Evolutionary conservation across 2,888 invertebrate genomes (phyloP), one percentile per base, ranked within the genome.

Genomic region (Alcis repandata): DNA sequence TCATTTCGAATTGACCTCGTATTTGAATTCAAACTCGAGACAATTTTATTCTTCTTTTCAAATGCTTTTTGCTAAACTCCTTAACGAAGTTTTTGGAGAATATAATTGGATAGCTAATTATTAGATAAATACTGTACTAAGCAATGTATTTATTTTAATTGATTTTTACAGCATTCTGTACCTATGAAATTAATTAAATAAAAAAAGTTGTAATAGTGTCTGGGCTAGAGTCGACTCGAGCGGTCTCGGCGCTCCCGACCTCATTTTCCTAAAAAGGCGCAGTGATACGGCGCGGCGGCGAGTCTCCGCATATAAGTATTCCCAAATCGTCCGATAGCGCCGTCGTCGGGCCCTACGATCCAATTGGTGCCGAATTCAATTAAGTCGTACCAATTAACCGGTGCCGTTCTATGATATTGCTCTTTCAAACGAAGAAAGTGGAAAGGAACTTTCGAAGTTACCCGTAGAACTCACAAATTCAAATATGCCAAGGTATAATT

Each of bases 401-500:
- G 72, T 65, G 75, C 77, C 77, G 79, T 81, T 70, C 79, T 79
- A 80, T 80, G 78, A 80, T 79, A 83, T 79, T 80, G 73, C 74
- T 76, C 72, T 77, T 75, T 73, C 69, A 74, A 79, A 80, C 82
- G 78, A 74, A 74, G 74, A 76, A 74, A 75, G 74, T 67, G 71
- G 72, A 74, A 61, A 56, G 72, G 73, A 80, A 80, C 76, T 79
- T 79, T 74, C 53, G 59, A 79, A 82, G 79, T 81, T 80, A 74
- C 71, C 52, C 61, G 62, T 53, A 61, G 69, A 78, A 78, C 72
- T 68, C 71, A 72, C 78, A 74, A 72, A 79, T 79, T 86, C 77
- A 78, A 85, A 85, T 82, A 78, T 80, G 79, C 73, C 66, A 70
- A 74, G 73, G 73, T 79, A 76, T 87, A 85, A 88, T 89, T 82